Percentiles rank a stretch among this genome's conserved stretches.
Evolutionary conservation across 2,113 vertebrate species (phyloP).

Genomic region (Phainopepla nitens): DNA sequence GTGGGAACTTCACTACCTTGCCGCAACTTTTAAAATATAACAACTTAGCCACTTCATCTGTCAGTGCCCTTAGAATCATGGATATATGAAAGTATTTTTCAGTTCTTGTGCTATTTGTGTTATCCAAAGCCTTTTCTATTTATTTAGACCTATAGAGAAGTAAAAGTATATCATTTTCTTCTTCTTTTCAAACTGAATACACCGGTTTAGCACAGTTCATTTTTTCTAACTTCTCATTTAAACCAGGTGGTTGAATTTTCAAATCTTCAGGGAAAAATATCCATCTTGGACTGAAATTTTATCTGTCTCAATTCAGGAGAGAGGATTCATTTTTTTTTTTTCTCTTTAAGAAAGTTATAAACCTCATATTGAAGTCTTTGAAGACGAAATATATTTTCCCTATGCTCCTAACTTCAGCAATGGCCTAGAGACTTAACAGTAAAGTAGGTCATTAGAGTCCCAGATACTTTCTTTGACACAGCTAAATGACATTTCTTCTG

Average conservation of each 20-base stretch:
- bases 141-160: not conserved
- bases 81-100: not conserved
- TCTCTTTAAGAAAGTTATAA: conserved; percentile 31
- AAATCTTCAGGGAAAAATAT: conserved; percentile 26
- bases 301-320: conserved; percentile 36
- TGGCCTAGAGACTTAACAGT: conserved; percentile 45
- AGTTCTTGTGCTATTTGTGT: not conserved
- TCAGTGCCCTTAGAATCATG: not conserved
- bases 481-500: conserved; percentile 45
- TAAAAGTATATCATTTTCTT: not conserved
- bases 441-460: conserved; percentile 58
- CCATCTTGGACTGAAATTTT: conserved; percentile 15
- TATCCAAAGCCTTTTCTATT: not conserved
- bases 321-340: conserved; percentile 21
- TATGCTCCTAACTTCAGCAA: conserved; percentile 39
- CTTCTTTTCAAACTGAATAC: not conserved
- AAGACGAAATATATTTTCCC: conserved; percentile 43
- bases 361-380: conserved; percentile 43
- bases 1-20: not conserved
- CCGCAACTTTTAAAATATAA: not conserved
- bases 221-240: conserved; percentile 5
- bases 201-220: not conserved
- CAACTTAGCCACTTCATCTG: not conserved
- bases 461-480: conserved; percentile 29
- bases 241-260: conserved; percentile 21